A percentile compares a stretch with the other conserved stretches of the same genome.
phyloP scores from a whole-genome alignment of 2,888 invertebrate genomes.

The Apodemia zela region DNA sequence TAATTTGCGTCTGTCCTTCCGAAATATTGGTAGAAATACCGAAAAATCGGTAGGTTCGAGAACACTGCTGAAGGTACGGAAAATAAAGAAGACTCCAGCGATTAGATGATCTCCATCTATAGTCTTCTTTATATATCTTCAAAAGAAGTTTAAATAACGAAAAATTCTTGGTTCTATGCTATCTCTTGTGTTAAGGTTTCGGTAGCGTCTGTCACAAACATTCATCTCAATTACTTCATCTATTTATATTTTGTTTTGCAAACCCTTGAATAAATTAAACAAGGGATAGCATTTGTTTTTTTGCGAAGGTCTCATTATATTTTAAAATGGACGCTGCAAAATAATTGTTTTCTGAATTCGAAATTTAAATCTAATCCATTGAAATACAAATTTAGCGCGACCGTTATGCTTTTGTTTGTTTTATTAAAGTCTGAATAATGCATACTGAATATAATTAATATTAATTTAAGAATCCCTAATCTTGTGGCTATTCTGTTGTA shows the following conservation, averaged over 20 bases:
- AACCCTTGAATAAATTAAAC: conserved; percentile 5
- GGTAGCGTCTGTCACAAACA: background rate
- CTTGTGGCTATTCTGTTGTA: too few species aligned
- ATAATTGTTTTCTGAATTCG: conserved; percentile 33
- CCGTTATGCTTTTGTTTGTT: background rate
- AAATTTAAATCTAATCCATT: conserved; percentile 33
- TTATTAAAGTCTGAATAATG: conserved; percentile 6
- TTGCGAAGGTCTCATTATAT: conserved; percentile 29
- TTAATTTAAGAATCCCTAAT: too few species aligned
- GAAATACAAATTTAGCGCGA: conserved; percentile 30
- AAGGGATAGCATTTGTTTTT: background rate
- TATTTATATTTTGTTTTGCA: conserved; percentile 2
- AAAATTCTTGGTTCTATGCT: background rate
- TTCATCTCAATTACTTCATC: background rate
- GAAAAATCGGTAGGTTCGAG: too few species aligned
- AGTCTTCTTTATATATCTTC: too few species aligned
- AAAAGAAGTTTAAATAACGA: background rate
- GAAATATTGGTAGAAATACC: too few species aligned
- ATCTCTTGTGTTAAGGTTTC: background rate
- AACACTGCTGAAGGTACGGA: too few species aligned
- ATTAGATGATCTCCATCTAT: too few species aligned
- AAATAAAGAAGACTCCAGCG: too few species aligned
- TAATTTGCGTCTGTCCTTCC: too few species aligned
- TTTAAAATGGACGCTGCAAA: conserved; percentile 29
- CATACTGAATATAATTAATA: background rate